phyloP scores from a whole-genome alignment of 2,113 vertebrate species.

The Nannospalax galili region DNA sequence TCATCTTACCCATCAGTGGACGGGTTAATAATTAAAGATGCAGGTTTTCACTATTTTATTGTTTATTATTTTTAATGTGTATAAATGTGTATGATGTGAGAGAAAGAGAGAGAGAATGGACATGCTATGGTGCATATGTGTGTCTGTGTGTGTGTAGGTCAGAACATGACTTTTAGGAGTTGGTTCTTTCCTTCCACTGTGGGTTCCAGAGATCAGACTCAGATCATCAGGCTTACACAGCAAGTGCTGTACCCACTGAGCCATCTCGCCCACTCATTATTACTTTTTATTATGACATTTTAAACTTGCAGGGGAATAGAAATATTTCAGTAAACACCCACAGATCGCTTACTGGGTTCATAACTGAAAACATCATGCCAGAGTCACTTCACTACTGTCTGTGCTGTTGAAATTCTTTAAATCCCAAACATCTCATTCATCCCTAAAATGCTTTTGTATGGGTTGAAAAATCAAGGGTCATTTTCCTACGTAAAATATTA shows the following conservation, averaged over 20 bases:
- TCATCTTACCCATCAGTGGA: background rate
- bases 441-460: background rate
- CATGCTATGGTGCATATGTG: background rate
- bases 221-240: background rate
- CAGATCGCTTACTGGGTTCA: background rate
- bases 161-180: background rate
- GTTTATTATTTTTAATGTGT: background rate
- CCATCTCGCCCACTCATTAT: background rate
- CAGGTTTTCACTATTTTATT: background rate
- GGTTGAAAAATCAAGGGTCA: background rate
- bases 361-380: background rate
- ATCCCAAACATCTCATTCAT: background rate
- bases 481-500: background rate
- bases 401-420: background rate
- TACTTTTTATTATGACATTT: background rate
- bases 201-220: background rate
- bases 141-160: too few relatives aligned
- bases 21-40: background rate
- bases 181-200: background rate
- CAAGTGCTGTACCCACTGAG: background rate
- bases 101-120: background rate
- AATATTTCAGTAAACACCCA: background rate
- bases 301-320: background rate
- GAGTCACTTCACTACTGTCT: background rate
- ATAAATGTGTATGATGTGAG: background rate